A percentile compares a stretch with the other conserved stretches of the same genome.
Conservation (phyloP, 1,140 invertebrate genomes). For the Mamestra configurata region DNA sequence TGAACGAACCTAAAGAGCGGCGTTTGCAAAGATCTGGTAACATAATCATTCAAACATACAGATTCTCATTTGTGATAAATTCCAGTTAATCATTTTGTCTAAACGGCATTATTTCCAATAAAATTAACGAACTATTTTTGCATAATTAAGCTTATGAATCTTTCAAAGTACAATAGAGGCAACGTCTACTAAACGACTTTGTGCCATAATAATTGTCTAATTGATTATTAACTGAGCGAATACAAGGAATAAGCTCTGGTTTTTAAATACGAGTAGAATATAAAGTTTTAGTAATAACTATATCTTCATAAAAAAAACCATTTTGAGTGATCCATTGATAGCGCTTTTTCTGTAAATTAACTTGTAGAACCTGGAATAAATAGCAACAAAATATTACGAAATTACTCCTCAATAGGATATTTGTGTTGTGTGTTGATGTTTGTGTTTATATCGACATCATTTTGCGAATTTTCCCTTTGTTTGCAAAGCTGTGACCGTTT, state of each 20-base stretch:
- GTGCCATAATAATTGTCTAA: neutral
- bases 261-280: too few species aligned
- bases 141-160: neutral
- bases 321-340: too few species aligned
- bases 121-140: neutral
- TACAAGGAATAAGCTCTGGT: too few species aligned
- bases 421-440: neutral
- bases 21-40: too few species aligned
- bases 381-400: neutral
- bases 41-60: too few species aligned
- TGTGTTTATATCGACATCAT: slow-evolving; percentile 38
- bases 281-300: too few species aligned
- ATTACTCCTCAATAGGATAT: neutral
- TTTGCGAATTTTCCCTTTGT: slow-evolving; percentile 48
- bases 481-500: slow-evolving; percentile 47
- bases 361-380: too few species aligned
- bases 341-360: too few species aligned
- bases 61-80: too few species aligned
- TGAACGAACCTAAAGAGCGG: too few species aligned
- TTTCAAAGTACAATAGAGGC: neutral
- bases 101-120: neutral
- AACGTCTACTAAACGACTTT: slow-evolving; percentile 5
- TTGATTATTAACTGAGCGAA: too few species aligned
- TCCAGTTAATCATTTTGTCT: neutral
- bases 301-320: too few species aligned